Evolutionary conservation across 1,140 invertebrate species (phyloP).

Genomic region (Lasioglossum baleicum): DNA sequence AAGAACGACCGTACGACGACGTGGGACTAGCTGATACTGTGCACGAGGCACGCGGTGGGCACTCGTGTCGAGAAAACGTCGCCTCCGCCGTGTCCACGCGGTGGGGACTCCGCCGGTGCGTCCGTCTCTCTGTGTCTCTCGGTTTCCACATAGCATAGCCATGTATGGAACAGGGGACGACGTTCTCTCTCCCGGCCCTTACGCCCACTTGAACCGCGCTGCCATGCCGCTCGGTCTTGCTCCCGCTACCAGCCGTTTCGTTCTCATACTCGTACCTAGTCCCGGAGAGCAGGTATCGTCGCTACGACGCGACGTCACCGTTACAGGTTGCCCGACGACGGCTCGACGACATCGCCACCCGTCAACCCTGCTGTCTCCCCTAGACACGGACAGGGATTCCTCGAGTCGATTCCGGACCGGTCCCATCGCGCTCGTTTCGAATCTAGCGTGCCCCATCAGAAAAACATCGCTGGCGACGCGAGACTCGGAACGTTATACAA

Average conservation of each 20-base stretch:
- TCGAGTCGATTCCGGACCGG: neutral
- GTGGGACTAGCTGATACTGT: constrained; percentile 50
- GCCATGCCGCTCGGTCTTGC: constrained; percentile 40
- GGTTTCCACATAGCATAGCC: constrained; percentile 79
- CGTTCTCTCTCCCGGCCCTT: constrained; percentile 65
- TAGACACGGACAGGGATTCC: too few species aligned
- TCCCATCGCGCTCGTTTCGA: constrained; percentile 4
- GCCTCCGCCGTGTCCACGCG: constrained; percentile 62
- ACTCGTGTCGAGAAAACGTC: constrained; percentile 68
- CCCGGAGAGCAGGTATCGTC: constrained; percentile 52
- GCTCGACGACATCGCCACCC: neutral
- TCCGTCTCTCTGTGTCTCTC: constrained; percentile 72
- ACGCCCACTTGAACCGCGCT: constrained; percentile 63
- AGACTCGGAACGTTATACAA: neutral
- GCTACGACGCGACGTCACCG: constrained; percentile 21
- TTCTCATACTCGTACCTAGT: constrained; percentile 28
- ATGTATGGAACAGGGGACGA: constrained; percentile 78
- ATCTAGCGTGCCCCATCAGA: neutral
- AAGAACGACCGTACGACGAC: constrained; percentile 33
- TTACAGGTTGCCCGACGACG: constrained; percentile 5
- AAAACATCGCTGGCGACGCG: too few species aligned
- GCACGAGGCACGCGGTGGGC: constrained; percentile 55
- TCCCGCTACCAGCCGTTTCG: constrained; percentile 29
- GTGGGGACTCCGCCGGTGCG: constrained; percentile 66
- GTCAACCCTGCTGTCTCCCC: constrained; percentile 2